Conservation (phyloP, 64 coral and sea anemone genomes). For the Acropora yongei region DNA sequence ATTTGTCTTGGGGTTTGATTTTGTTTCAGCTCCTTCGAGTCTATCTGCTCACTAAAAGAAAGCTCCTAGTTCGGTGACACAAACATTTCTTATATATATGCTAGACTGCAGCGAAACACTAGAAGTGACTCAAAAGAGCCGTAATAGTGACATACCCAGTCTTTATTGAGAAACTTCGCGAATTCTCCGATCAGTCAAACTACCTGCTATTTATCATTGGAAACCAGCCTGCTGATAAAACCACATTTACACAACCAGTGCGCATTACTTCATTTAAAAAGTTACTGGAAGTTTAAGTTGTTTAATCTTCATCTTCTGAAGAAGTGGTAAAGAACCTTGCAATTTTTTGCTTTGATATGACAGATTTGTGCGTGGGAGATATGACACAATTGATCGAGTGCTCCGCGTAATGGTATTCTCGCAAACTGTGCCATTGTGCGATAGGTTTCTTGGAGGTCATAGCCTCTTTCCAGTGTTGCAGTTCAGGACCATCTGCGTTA, state of each 20-base stretch:
- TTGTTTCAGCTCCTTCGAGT: no score
- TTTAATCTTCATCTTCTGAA: constrained; percentile 30
- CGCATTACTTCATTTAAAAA: neutral
- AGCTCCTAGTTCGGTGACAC: no score
- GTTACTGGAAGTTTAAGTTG: neutral
- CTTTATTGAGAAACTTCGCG: no score
- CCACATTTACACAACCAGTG: neutral
- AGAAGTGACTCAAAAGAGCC: no score
- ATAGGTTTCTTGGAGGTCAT: constrained; percentile 98
- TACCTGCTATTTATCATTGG: no score
- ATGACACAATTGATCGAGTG: neutral
- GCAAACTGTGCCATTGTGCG: constrained; percentile 94
- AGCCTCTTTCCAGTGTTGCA: constrained; percentile 96
- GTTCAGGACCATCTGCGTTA: constrained; percentile 69
- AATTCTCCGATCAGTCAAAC: no score
- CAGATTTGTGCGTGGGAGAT: constrained; percentile 36
- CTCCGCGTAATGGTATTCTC: constrained; percentile 55
- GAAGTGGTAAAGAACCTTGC: constrained; percentile 23
- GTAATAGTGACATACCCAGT: no score
- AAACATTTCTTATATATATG: no score
- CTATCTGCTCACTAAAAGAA: no score
- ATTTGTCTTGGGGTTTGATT: no score
- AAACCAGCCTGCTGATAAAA: no score
- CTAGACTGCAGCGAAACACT: no score
- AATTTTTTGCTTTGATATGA: constrained; percentile 33